These are phyloP conservation scores for Aelia acuminata DNA, from an alignment of 2,888 invertebrate species.

Conservation along the genomic window DNA sequence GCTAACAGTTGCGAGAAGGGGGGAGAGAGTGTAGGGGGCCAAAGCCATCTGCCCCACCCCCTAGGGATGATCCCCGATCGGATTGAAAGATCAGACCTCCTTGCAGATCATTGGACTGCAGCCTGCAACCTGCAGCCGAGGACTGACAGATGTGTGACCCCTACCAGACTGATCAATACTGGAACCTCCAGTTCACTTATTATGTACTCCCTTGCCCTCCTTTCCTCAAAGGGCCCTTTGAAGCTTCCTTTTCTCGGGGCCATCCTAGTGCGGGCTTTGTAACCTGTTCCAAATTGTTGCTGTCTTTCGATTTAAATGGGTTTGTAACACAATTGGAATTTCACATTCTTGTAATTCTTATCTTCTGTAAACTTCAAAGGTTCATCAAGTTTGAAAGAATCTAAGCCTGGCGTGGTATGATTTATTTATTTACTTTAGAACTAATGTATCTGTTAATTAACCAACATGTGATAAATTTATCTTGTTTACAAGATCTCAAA, in stretches of 20 bases:
- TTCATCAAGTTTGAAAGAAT: no score
- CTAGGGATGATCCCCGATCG: not conserved
- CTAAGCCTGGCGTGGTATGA: no score
- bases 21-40: no score
- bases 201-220: conserved; percentile 21
- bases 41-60: not conserved
- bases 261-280: not conserved
- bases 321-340: not conserved
- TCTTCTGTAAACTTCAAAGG: no score
- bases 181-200: not conserved
- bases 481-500: no score
- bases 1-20: not conserved
- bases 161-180: conserved; percentile 21
- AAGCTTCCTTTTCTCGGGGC: not conserved
- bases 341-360: not conserved
- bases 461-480: no score
- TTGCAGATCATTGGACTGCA: not conserved
- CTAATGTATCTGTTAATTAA: no score
- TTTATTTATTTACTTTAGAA: no score
- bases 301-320: not conserved
- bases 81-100: not conserved
- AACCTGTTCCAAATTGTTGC: not conserved
- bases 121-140: not conserved
- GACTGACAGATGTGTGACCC: conserved; percentile 34
- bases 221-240: conserved; percentile 19